Base-by-base conservation (phyloP, 2,113 vertebrate species). In the Orientallactaga bullata region DNA sequence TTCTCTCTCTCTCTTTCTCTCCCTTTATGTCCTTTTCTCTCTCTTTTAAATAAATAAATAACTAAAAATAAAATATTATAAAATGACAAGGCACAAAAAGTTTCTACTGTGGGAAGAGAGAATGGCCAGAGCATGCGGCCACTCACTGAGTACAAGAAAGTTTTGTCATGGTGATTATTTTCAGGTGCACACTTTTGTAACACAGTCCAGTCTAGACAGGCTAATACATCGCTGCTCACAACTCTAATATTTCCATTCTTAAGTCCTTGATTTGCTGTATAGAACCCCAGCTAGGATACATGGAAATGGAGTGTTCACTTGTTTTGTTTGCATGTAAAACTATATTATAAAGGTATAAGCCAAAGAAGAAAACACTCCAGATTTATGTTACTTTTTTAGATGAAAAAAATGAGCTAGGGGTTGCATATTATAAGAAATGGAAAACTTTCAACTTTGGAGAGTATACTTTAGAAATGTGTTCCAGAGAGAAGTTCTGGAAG, bases 151-250 rank as follows among this genome's bases (percentile, higher is more conserved):
- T 55, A 77, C 39, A 16, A 69, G 30, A 51, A 81, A 4, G 1
- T 68, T 88, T 90, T 66, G 63, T 42, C 11, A 8, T 69, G 18
- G 15, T 72, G 18, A 68, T 74, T 2, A 58, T 86, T 71, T 81
- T 69, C 21, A 72, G 61, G 23, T 68, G 35, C 12, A 69, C 13
- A 90, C 2, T 20, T 66, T 5, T 82, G 7, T 24, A 74, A 28
- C 0, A 0, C 78, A 74, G 7, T 30, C 35, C 35, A 66, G 0
- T 0, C 0, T 58, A 7, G 23, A 42, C 2, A 17, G 7, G 1
- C 5, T 86, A 7, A 47, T 8, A 47, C 42, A 47, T 47, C 8
- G 42, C 12, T 71, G 16, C 30, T 58, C 35, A 66, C 1, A 81
- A 11, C 21, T 21, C 30, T 73, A 55, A 15, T 23, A 88, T 1